phyloP scores from a whole-genome alignment of 2,113 vertebrate genomes.

The Psittacara wagleri region DNA sequence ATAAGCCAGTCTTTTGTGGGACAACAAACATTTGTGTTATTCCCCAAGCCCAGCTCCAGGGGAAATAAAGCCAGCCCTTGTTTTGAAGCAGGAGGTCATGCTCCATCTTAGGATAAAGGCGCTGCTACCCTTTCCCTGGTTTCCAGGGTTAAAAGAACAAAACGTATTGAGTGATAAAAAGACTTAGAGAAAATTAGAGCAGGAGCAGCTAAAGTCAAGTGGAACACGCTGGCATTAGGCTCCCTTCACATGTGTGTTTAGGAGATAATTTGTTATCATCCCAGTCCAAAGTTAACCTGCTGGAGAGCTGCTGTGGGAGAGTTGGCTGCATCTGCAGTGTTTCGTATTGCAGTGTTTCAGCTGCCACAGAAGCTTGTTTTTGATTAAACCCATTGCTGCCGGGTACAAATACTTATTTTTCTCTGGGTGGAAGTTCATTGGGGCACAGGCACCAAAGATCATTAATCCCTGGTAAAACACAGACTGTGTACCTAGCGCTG shows the following conservation, averaged over 20 bases:
- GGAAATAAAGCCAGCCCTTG: constrained; percentile 17
- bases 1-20: not conserved
- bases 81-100: constrained; percentile 9
- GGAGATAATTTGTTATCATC: constrained; percentile 46
- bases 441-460: constrained; percentile 19
- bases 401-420: constrained; percentile 11
- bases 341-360: constrained; percentile 39
- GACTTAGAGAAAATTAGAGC: not conserved
- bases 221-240: not conserved
- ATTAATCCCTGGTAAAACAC: not conserved
- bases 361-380: constrained; percentile 54
- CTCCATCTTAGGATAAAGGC: not conserved
- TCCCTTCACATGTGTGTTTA: constrained; percentile 35
- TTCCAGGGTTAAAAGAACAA: not conserved
- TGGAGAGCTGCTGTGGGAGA: constrained; percentile 42
- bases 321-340: constrained; percentile 28
- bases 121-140: not conserved
- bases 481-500: not conserved
- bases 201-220: not conserved
- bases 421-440: constrained; percentile 68
- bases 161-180: not conserved
- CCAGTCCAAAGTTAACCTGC: constrained; percentile 66
- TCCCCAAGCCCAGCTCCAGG: not conserved
- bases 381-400: constrained; percentile 15
- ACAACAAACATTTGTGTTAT: constrained; percentile 22